Percentiles rank a stretch among this genome's conserved stretches.
phyloP scores from a whole-genome alignment of 2,797 vertebrate species.

The Phrynocephalus vlangalii region DNA sequence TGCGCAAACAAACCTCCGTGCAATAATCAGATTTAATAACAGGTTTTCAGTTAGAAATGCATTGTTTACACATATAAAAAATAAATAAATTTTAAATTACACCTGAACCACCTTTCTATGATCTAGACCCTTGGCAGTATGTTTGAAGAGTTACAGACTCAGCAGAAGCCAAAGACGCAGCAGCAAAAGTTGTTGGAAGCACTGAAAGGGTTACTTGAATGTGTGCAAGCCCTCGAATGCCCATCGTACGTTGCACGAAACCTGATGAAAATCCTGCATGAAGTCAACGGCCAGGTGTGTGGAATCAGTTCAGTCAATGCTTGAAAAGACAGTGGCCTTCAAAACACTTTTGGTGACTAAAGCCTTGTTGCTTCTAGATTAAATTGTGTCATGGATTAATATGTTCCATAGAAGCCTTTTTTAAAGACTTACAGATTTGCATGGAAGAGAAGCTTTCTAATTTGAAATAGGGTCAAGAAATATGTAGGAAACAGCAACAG shows the following conservation, averaged over 20 bases:
- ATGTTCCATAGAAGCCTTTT: not conserved
- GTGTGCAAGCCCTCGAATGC: conserved; percentile 76
- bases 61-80: not conserved
- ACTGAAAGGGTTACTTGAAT: conserved; percentile 81
- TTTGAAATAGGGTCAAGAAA: too few relatives aligned
- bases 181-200: conserved; percentile 75
- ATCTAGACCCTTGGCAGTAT: conserved; percentile 82
- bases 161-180: conserved; percentile 71
- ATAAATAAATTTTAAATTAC: not conserved
- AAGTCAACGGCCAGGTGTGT: conserved; percentile 85
- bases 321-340: not conserved
- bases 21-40: too few relatives aligned
- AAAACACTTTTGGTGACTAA: not conserved
- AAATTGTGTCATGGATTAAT: not conserved
- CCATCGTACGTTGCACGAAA: conserved; percentile 85
- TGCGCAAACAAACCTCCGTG: too few relatives aligned
- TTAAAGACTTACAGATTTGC: not conserved
- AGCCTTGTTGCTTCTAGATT: not conserved
- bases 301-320: not conserved
- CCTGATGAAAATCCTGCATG: conserved; percentile 82
- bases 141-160: conserved; percentile 75
- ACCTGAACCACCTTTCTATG: not conserved
- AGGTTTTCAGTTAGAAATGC: not conserved
- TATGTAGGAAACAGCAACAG: not conserved
- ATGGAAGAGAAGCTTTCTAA: too few relatives aligned